Conservation (phyloP, 1,140 invertebrate genomes). For the Samia ricini region DNA sequence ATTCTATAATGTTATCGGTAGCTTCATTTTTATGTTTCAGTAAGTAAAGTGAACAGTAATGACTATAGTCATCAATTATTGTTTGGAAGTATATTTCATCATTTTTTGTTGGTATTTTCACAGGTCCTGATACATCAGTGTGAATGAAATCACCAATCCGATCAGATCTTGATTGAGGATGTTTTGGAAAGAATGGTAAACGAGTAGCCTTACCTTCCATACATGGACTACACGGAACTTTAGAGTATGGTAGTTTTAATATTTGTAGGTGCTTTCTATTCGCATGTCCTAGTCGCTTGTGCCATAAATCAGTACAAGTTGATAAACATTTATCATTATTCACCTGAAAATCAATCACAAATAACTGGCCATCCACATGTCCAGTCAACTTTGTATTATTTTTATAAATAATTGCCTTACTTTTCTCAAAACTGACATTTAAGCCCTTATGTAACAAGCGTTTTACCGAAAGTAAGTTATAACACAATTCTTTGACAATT, state of each 20-base stretch:
- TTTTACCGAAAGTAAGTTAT: background rate
- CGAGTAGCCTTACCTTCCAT: background rate
- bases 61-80: conserved; percentile 30
- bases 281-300: background rate
- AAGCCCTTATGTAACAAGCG: background rate
- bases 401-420: background rate
- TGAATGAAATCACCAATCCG: background rate
- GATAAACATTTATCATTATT: background rate
- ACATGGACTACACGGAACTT: background rate
- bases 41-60: conserved; percentile 13
- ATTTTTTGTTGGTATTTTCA: conserved; percentile 5
- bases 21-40: conserved; percentile 23
- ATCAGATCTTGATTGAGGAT: background rate
- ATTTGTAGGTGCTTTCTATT: background rate
- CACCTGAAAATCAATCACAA: background rate
- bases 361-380: background rate
- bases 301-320: background rate
- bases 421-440: background rate
- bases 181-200: background rate
- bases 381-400: background rate
- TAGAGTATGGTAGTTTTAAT: background rate
- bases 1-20: conserved; percentile 20
- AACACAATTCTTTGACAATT: background rate
- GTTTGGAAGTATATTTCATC: conserved; percentile 23
- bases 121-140: conserved; percentile 22